Base-by-base conservation (phyloP, 1,140 invertebrate species). In the Diorhabda elongata region DNA sequence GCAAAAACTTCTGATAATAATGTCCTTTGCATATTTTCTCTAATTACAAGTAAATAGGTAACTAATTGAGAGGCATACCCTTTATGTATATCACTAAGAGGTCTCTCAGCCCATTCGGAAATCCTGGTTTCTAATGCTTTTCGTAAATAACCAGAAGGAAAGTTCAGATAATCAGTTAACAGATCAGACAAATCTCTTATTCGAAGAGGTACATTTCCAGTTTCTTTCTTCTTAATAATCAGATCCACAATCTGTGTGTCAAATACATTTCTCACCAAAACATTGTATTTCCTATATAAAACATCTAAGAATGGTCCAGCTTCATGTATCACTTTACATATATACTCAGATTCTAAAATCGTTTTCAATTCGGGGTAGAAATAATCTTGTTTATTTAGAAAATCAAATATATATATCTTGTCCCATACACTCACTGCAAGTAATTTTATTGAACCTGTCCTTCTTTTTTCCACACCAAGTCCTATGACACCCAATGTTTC, bases 201-300 rank as follows among this genome's bases (percentile, higher is more conserved):
- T 59, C 8, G 41, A 43, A 11, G 11, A 11, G 63, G 67, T 5
- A 60, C 44, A 4, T 6, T 64, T 42, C 63, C 45, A 9, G 52
- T 64, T 65, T 64, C 45, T 8, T 63, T 69, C 62, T 73, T 73
- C 56, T 71, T 63, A n/a, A 73, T 58, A 2, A 71, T 61, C 60
- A 73, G 66, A 61, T 73, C 72, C 2, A 71, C 72, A 8, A 71
- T 62, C 65, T 73, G 72, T n/a, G 69, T 71, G 44, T 73, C 72
- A 47, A 73, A 73, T 44, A 64, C 67, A 56, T 73, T 71, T 61
- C 71, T 63, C n/a, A 70, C 44, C 44, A 64, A 71, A 26, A 73
- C 63, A 5, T 69, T 68, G 42, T 73, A 71, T 2, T 69, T 58
- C 26, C 68, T 62, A 68, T 71, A 71, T 3, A 73, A 61, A 58